These are phyloP conservation scores for Linepithema humile DNA, from an alignment of 1,140 invertebrate species.

Conservation along the genomic window DNA sequence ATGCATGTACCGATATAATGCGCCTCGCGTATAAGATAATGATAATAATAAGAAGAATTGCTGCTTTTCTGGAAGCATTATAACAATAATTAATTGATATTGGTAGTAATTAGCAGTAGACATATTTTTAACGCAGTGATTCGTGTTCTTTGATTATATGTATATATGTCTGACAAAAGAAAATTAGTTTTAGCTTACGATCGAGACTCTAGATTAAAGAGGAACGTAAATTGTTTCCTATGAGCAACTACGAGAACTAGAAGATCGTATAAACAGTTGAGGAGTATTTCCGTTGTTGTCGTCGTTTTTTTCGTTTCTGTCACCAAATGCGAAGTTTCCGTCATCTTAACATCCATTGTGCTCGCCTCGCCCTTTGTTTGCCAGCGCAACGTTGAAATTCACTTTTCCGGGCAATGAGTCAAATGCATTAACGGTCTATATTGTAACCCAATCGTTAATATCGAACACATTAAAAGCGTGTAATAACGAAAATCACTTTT, in stretches of 20 bases:
- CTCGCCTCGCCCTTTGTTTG: conserved; percentile 27
- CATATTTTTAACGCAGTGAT: not conserved
- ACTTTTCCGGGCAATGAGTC: conserved; percentile 50
- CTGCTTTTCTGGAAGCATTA: conserved; percentile 47
- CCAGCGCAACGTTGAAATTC: conserved; percentile 49
- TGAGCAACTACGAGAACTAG: not conserved
- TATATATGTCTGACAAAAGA: not conserved
- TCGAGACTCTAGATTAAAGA: not conserved
- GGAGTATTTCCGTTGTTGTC: conserved; percentile 30
- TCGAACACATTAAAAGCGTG: not conserved
- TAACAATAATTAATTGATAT: conserved; percentile 52
- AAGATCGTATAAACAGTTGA: conserved; percentile 13
- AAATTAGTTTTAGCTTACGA: not conserved
- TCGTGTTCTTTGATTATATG: not conserved
- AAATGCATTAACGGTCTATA: not conserved
- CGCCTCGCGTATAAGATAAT: conserved; percentile 51
- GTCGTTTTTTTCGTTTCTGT: conserved; percentile 29
- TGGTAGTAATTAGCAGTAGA: not conserved
- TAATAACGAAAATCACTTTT: conserved; percentile 22
- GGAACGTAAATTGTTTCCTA: not conserved
- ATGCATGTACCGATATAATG: conserved; percentile 48
- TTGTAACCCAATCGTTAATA: conserved; percentile 17
- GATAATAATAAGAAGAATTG: conserved; percentile 1
- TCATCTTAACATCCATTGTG: conserved; percentile 42
- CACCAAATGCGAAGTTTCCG: conserved; percentile 33